Conservation (phyloP, 2,113 vertebrate genomes). For the Pygathrix nemaeus region DNA sequence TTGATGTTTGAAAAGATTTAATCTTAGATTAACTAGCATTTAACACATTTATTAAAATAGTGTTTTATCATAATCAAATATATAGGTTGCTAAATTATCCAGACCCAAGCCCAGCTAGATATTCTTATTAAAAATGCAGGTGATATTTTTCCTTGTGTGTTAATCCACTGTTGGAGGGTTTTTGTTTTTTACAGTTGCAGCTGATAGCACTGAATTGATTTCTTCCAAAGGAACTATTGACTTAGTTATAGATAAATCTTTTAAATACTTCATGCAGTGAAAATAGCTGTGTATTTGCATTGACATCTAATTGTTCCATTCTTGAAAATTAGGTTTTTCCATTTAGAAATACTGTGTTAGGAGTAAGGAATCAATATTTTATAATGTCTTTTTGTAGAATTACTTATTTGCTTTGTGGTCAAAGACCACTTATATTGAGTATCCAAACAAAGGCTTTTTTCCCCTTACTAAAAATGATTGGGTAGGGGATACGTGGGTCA, state of each 20-base stretch:
- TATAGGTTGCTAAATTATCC: slow-evolving; percentile 44
- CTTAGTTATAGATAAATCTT: slow-evolving; percentile 66
- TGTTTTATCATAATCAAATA: slow-evolving; percentile 42
- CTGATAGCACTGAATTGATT: slow-evolving; percentile 48
- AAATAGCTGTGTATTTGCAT: slow-evolving; percentile 59
- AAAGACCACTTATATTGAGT: slow-evolving; percentile 56
- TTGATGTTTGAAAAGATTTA: slow-evolving; percentile 48
- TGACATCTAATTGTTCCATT: slow-evolving; percentile 57
- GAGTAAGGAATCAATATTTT: slow-evolving; percentile 44
- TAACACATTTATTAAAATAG: slow-evolving; percentile 53
- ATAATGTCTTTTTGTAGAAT: slow-evolving; percentile 50
- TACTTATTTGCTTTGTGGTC: slow-evolving; percentile 49
- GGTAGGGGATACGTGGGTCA: neutral
- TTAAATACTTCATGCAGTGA: slow-evolving; percentile 42
- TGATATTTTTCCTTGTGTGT: slow-evolving; percentile 16
- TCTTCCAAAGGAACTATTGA: slow-evolving; percentile 54
- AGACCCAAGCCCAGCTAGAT: neutral
- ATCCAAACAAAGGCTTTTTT: slow-evolving; percentile 46
- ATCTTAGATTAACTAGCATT: slow-evolving; percentile 39
- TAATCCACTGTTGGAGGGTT: slow-evolving; percentile 28
- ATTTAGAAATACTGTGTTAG: slow-evolving; percentile 56
- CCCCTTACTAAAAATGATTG: slow-evolving; percentile 13
- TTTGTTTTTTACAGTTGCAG: slow-evolving; percentile 31
- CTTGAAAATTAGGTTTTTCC: slow-evolving; percentile 41
- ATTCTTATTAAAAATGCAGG: slow-evolving; percentile 31